Base-by-base conservation (phyloP, 1,140 invertebrate species). In the Macrostomum lignano region DNA sequence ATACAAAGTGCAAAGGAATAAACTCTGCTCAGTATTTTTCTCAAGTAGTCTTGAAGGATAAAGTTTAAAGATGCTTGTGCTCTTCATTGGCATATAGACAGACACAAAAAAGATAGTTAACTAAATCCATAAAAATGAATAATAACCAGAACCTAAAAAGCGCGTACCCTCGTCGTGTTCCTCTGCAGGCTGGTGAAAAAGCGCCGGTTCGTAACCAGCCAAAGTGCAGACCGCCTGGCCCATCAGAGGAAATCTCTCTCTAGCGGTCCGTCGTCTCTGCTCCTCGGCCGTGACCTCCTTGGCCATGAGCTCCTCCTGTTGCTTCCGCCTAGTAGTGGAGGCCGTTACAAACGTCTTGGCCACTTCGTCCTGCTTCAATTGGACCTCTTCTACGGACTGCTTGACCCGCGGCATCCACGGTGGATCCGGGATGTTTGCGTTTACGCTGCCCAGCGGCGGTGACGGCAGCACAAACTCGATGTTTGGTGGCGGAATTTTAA, bases 391-490 rank as follows among this genome's bases (percentile, higher is more conserved):
- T 17, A 96, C 81, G 61, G 94, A 94, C 7, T 79, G 79, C 56
- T 91, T 91, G 10, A 81, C 75, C 48, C 82, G 51, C 0, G 91
- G 79, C 67, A 81, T 79, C 88, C 88, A 98, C 0, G 88, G 86
- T 13, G 91, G 84, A 63, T 96, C 88, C 0, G 93, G 77, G 2
- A 94, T 79, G 4, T n/a, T n/a, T n/a, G n/a, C n/a, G n/a, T n/a
- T n/a, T 9, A 52, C 46, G 20, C 52, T 21, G 3, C 88, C 88
- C 42, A 98, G 93, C 55, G 88, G 84, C 0, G 91, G 91, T 1
- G 86, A 96, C 0, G 88, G 88, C 11, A 96, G 57, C 1, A 86
- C 96, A 48, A 96, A 98, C 48, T 98, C 91, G 40, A 98, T 96
- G 13, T 78, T 77, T 1, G 88, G 86, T 1, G 88, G 88, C 3